These are phyloP conservation scores for Lacerta bilineata DNA, from an alignment of 2,797 vertebrate genomes.

Conservation along the genomic window DNA sequence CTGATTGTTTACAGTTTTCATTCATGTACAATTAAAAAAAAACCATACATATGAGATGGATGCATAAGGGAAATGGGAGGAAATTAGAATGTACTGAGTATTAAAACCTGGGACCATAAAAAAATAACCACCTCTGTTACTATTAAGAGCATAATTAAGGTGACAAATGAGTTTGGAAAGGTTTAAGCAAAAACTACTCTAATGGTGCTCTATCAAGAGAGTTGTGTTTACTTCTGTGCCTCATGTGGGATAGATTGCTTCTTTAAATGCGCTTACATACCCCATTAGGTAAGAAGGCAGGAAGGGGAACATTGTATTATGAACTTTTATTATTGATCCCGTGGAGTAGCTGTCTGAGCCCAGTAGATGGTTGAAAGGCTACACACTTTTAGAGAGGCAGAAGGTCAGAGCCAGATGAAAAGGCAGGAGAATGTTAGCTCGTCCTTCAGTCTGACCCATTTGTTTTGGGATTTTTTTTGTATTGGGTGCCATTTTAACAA, in stretches of 20 bases:
- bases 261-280: background rate
- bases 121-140: background rate
- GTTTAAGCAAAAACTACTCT: slow-evolving; percentile 3
- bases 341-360: background rate
- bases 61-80: background rate
- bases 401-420: too few relatives aligned
- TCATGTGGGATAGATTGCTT: background rate
- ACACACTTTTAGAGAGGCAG: too few relatives aligned
- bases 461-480: background rate
- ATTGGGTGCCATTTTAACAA: background rate
- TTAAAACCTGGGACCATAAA: background rate
- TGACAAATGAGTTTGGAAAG: slow-evolving; percentile 18
- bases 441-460: too few relatives aligned
- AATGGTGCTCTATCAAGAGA: background rate
- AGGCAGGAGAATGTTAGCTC: background rate
- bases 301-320: background rate
- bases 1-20: slow-evolving; percentile 19
- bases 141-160: slow-evolving; percentile 27
- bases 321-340: background rate
- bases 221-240: background rate
- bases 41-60: slow-evolving; percentile 14
- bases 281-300: background rate
- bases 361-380: background rate
- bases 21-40: slow-evolving; percentile 29
- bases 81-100: background rate